phyloP scores from a whole-genome alignment of 2,797 vertebrate genomes.

The Thalassophryne amazonica region DNA sequence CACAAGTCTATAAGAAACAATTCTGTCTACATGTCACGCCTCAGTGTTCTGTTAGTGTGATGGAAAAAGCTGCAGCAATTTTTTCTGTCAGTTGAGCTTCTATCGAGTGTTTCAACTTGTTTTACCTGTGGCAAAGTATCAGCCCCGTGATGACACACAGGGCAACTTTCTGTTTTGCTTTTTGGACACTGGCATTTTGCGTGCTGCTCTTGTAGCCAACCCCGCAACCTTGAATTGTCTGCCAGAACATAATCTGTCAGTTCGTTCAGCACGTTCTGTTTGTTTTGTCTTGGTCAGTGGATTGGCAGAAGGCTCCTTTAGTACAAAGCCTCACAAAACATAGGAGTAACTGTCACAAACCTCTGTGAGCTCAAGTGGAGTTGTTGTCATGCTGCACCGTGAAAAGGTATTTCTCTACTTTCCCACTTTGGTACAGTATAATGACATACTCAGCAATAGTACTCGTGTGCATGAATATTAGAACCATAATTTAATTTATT shows the following conservation, averaged over 20 bases:
- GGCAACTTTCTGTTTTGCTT: too few relatives aligned
- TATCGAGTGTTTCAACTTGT: constrained; percentile 9
- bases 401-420: too few relatives aligned
- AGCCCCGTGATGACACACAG: too few relatives aligned
- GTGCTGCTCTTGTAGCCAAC: not conserved
- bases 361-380: too few relatives aligned
- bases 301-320: constrained; percentile 10
- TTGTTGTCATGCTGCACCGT: too few relatives aligned
- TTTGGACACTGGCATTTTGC: not conserved
- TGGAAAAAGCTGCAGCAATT: constrained; percentile 13
- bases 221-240: constrained; percentile 6
- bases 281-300: constrained; percentile 2
- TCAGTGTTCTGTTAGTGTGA: constrained; percentile 8
- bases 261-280: not conserved
- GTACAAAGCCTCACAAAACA: constrained; percentile 12
- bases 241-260: constrained; percentile 4
- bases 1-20: not conserved
- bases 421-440: too few relatives aligned
- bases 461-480: too few relatives aligned
- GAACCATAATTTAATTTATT: too few relatives aligned
- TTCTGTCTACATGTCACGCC: not conserved
- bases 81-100: constrained; percentile 12
- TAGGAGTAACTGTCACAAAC: too few relatives aligned
- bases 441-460: too few relatives aligned
- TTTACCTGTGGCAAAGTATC: constrained; percentile 16